phyloP scores from a whole-genome alignment of 2,113 vertebrate species.

The Leucosticte australis region DNA sequence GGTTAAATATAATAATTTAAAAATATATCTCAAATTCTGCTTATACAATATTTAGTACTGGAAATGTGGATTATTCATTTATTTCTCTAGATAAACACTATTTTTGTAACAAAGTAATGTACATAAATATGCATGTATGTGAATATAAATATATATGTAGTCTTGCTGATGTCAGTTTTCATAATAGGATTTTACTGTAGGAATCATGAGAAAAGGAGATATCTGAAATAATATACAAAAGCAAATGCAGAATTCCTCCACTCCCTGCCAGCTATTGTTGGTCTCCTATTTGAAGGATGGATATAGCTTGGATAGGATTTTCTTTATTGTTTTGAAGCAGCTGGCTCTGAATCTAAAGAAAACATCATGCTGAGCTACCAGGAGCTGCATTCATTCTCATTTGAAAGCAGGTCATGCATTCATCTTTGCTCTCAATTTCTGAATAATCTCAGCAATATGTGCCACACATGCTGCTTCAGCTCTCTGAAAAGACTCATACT shows the following conservation, averaged over 20 bases:
- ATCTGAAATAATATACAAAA: background rate
- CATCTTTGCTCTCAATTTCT: slow-evolving; percentile 27
- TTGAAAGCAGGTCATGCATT: slow-evolving; percentile 35
- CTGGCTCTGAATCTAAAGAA: slow-evolving; percentile 11
- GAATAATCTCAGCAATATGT: background rate
- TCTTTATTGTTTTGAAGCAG: slow-evolving; percentile 33
- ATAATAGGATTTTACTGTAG: background rate
- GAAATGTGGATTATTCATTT: background rate
- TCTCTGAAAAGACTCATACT: background rate
- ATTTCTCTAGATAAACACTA: background rate
- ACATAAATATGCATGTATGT: background rate
- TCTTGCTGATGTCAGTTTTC: background rate
- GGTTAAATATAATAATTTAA: background rate
- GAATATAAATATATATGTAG: background rate
- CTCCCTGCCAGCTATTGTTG: background rate
- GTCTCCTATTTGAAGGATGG: background rate
- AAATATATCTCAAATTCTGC: background rate
- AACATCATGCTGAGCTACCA: slow-evolving; percentile 1
- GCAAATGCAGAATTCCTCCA: background rate
- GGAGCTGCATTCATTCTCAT: slow-evolving; percentile 23
- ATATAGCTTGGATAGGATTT: background rate
- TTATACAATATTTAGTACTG: background rate
- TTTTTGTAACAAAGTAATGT: background rate
- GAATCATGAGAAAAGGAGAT: background rate
- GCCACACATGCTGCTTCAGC: background rate